Evolutionary conservation across 2,797 vertebrate species (phyloP), one percentile per base, ranked within the genome.

Genomic region (Cyclopterus lumpus): DNA sequence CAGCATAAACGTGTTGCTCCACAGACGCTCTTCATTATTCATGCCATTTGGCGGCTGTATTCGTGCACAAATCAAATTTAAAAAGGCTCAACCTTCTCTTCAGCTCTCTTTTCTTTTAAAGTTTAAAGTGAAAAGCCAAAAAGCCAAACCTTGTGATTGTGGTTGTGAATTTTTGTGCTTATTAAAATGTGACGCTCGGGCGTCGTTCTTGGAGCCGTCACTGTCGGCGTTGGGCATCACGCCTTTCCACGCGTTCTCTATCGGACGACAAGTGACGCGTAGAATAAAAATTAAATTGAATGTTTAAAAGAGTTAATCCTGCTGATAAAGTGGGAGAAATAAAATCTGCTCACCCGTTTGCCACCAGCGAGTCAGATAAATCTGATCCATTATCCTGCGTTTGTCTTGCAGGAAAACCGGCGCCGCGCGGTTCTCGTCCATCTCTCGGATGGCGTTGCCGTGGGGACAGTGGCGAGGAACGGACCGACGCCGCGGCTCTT

Each of bases 81-180:
- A 38, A 36, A 44, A 44, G 40, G 14, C 40, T 44, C 42, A 16
- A 44, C 18, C 18, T 46, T 46, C 42, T n/a, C n/a, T n/a, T n/a
- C n/a, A n/a, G n/a, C n/a, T n/a, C 44, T 26, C 16, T 40, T 40
- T 40, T 40, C 18, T 46, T 16, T 36, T 42, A 1, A 8, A 9
- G 15, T 20, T 8, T 32, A 10, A 48, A 53, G 14, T 34, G 6
- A 74, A 63, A 44, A 1, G 9, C 0, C 7, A 34, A 42, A 67
- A 12, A 0, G n/a, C n/a, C 71, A 65, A 71, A 94, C 94, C 93
- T 92, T 91, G 94, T 80, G 87, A 81, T 59, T 81, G 92, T 87
- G 90, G 60, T 79, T 81, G 92, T 87, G 90, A 58, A 78, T 73
- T 87, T 55, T 80, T 94, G 79, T 87, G 90, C 53, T 87, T 87